Evolutionary conservation across 2,888 invertebrate genomes (phyloP).

Genomic region (Bombylius major): DNA sequence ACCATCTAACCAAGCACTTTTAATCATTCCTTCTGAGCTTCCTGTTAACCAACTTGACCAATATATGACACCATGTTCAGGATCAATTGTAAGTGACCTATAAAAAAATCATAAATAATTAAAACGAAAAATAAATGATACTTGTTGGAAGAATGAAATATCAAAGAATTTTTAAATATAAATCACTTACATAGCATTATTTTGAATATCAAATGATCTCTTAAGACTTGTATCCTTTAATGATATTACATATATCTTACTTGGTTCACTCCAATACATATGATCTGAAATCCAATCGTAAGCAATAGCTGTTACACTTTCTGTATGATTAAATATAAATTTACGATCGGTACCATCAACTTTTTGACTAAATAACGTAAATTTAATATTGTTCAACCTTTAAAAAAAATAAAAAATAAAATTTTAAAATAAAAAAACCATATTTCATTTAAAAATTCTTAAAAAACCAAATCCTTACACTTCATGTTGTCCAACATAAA

Average conservation of each 20-base stretch:
- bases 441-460: neutral
- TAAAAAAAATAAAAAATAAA: no score
- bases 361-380: conserved; percentile 50
- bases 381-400: conserved; percentile 28
- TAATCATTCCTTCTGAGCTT: conserved; percentile 44
- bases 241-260: conserved; percentile 54
- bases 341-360: conserved; percentile 46
- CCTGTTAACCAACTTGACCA: conserved; percentile 58
- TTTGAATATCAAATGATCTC: conserved; percentile 44
- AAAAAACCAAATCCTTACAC: conserved; percentile 22
- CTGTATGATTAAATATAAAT: conserved; percentile 46
- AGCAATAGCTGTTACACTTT: conserved; percentile 54
- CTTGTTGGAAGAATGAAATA: no score
- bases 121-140: neutral
- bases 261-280: conserved; percentile 68
- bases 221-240: conserved; percentile 44
- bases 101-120: conserved; percentile 15
- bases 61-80: conserved; percentile 57
- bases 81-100: conserved; percentile 56
- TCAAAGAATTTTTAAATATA: neutral
- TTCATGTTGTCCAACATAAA: conserved; percentile 52
- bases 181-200: conserved; percentile 41
- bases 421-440: neutral
- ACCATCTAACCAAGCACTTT: conserved; percentile 65
- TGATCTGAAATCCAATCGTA: conserved; percentile 74